These are phyloP conservation scores for Catostomus latipinnis DNA, from an alignment of 2,797 vertebrate species.

Conservation along the genomic window DNA sequence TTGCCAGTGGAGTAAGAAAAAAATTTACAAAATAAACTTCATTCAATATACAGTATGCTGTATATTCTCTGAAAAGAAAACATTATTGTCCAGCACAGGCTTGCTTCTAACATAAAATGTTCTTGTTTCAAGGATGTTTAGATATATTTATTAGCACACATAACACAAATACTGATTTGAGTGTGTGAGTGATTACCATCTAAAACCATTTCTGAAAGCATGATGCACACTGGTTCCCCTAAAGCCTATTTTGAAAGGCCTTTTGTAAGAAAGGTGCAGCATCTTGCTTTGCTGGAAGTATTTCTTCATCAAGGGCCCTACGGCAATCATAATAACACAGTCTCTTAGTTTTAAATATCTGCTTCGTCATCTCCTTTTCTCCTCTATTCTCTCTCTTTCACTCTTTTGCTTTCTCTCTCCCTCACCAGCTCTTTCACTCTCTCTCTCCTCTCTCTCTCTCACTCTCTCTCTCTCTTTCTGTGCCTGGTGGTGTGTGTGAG, in stretches of 20 bases:
- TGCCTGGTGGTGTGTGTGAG: constrained; percentile 46
- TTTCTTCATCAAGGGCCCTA: neutral
- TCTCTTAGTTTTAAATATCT: constrained; percentile 8
- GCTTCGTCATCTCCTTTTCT: neutral
- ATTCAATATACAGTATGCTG: no score
- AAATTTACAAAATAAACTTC: no score
- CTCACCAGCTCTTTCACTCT: constrained; percentile 1
- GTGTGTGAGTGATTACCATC: no score
- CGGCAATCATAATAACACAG: no score
- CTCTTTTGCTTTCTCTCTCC: constrained; percentile 59
- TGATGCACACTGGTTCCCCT: neutral
- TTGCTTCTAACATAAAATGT: no score
- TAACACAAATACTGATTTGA: neutral
- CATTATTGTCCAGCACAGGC: no score
- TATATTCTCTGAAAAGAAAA: no score
- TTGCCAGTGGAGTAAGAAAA: no score
- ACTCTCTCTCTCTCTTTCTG: constrained; percentile 47
- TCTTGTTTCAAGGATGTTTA: no score
- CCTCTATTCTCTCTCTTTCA: constrained; percentile 46
- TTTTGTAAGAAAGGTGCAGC: neutral
- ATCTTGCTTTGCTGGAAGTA: neutral
- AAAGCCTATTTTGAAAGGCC: neutral
- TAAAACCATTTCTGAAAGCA: neutral
- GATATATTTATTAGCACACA: no score
- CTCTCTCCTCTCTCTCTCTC: constrained; percentile 47